Percentiles rank a stretch among this genome's conserved stretches.
Conservation (phyloP, 2,797 vertebrate species). For the Pelobates cultripes region DNA sequence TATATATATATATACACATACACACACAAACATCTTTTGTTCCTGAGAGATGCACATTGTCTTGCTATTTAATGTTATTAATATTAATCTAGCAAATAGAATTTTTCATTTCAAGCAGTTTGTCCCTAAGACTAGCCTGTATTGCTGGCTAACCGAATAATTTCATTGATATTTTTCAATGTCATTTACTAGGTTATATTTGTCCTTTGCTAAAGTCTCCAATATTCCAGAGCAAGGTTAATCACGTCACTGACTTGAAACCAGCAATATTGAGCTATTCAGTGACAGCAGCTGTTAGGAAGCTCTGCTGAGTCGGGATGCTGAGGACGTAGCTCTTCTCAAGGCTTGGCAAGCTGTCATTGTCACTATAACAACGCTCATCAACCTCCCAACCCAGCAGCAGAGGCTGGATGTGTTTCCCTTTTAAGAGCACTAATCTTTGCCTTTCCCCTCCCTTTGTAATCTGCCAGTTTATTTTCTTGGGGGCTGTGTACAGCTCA, state of each 20-base stretch:
- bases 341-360: conserved; percentile 44
- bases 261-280: no score
- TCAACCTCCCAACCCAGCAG: conserved; percentile 26
- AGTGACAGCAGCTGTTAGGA: conserved; percentile 7
- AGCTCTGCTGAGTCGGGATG: neutral
- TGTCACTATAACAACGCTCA: conserved; percentile 35
- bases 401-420: conserved; percentile 1
- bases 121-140: no score
- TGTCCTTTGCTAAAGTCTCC: neutral
- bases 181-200: neutral
- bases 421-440: conserved; percentile 41
- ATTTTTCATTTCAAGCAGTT: no score
- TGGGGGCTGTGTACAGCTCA: conserved; percentile 11
- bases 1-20: no score
- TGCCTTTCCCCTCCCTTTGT: conserved; percentile 46
- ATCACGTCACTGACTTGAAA: neutral
- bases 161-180: neutral
- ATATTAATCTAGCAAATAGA: no score
- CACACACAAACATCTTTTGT: no score
- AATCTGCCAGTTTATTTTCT: conserved; percentile 36
- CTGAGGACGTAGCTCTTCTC: conserved; percentile 6
- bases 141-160: no score
- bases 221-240: neutral
- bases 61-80: no score
- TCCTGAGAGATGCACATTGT: no score